Evolutionary conservation across 2,888 invertebrate species (phyloP), one percentile per base, ranked within the genome.

Genomic region (Meandrusa payeni): DNA sequence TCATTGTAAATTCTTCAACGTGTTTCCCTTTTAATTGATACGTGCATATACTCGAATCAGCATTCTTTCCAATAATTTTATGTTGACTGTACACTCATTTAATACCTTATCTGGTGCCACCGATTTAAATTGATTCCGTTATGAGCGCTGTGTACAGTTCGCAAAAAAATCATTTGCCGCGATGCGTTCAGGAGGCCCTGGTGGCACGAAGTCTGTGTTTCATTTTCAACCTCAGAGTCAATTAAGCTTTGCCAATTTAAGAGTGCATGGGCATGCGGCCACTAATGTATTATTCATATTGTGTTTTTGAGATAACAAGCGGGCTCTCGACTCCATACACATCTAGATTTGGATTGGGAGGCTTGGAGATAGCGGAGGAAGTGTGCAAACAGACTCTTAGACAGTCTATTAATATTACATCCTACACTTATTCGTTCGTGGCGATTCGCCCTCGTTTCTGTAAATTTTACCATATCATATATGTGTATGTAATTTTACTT

Each of bases 241-340:
- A 87, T 87, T 87, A 87, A 86, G 76, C 76, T 71, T 76, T 62
- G 77, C 81, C 83, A 77, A 82, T 83, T 83, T 82, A 80, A 83
- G 82, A 75, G 75, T 71, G 66, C 69, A 57, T 69, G 65, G 69
- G 69, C 61, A 71, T 70, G 76, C 71, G 74, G 57, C 66, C 66
- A 69, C 80, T 82, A 69, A 86, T 87, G 87, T 80, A 81, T 87
- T 86, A 87, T 87, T 87, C 86, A 87, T 87, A 83, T 77, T 79
- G 79, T 79, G 82, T 78, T 82, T 85, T 83, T 85, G 80, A 85
- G 86, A 86, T 87, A 86, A 87, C 87, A 85, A 87, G 85, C 78
- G 69, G 68, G 63, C 71, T n/a, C n/a, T 73, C 73, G 76, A 78
- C 75, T 73, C 78, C 85, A 87, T 87, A 85, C 78, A 77, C 80